phyloP scores from a whole-genome alignment of 2,113 vertebrate genomes.

The Phrynocephalus versicolor region DNA sequence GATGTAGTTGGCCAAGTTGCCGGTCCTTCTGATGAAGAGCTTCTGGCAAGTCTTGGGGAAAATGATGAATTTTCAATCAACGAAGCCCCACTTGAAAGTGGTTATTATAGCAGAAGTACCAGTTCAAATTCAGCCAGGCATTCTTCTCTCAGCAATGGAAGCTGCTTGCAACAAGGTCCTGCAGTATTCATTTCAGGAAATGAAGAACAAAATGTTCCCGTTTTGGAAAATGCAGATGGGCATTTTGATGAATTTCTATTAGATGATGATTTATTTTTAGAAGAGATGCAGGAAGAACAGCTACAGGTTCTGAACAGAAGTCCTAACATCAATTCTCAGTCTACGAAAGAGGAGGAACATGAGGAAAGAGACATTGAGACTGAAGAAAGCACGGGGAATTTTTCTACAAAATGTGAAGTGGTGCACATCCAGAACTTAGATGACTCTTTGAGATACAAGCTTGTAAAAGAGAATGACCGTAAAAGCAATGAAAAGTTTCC shows the following conservation, averaged over 20 bases:
- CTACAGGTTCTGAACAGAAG: conserved; percentile 45
- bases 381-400: conserved; percentile 15
- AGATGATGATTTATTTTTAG: conserved; percentile 80
- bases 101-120: conserved; percentile 74
- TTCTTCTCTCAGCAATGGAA: conserved; percentile 15
- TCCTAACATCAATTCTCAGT: conserved; percentile 26
- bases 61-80: conserved; percentile 69
- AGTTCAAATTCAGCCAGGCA: conserved; percentile 48
- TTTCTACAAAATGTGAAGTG: conserved; percentile 18
- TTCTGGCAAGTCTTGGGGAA: conserved; percentile 85
- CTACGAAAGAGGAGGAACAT: conserved; percentile 37
- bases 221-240: conserved; percentile 67
- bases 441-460: conserved; percentile 20
- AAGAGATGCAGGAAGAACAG: conserved; percentile 67
- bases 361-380: conserved; percentile 53
- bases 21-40: conserved; percentile 84
- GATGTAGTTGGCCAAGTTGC: conserved; percentile 62
- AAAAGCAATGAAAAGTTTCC: conserved; percentile 31
- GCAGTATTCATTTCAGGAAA: conserved; percentile 37
- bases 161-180: conserved; percentile 4
- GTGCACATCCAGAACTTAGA: conserved; percentile 1
- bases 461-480: conserved; percentile 15
- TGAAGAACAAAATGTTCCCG: conserved; percentile 38
- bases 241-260: conserved; percentile 84
- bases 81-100: conserved; percentile 71